Percentiles rank a stretch among this genome's conserved stretches.
These are phyloP conservation scores for Agrotis segetum DNA, from an alignment of 2,888 invertebrate species.

Conservation along the genomic window DNA sequence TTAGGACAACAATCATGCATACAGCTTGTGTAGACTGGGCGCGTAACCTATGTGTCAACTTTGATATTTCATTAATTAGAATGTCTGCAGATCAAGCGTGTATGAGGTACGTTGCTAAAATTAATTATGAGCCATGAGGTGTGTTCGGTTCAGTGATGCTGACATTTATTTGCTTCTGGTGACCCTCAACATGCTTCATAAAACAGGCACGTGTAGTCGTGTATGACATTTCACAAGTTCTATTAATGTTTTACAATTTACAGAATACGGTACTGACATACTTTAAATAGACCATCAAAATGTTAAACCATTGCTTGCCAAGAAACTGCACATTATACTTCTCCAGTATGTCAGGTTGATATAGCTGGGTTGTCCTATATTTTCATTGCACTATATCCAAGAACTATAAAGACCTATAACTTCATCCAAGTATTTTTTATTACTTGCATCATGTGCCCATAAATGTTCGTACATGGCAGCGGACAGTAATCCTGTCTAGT, in stretches of 20 bases:
- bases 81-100: constrained; percentile 17
- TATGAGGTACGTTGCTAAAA: constrained; percentile 39
- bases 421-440: constrained; percentile 14
- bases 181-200: constrained; percentile 42
- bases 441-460: constrained; percentile 21
- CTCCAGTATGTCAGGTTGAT: background rate
- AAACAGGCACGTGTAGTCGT: constrained; percentile 21
- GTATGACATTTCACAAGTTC: constrained; percentile 50
- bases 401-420: background rate
- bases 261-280: constrained; percentile 15
- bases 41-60: constrained; percentile 22
- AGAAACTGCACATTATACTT: constrained; percentile 24
- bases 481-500: constrained; percentile 72
- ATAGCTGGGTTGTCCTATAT: constrained; percentile 12
- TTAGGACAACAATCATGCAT: constrained; percentile 63
- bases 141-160: constrained; percentile 31
- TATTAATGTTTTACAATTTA: constrained; percentile 39
- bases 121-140: constrained; percentile 45
- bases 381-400: constrained; percentile 1
- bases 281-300: constrained; percentile 40
- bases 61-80: constrained; percentile 13
- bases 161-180: constrained; percentile 53
- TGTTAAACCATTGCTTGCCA: constrained; percentile 40
- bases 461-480: constrained; percentile 36
- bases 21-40: constrained; percentile 44